Evolutionary conservation across 2,888 invertebrate species (phyloP).

Genomic region (Reticulitermes lucifugus): DNA sequence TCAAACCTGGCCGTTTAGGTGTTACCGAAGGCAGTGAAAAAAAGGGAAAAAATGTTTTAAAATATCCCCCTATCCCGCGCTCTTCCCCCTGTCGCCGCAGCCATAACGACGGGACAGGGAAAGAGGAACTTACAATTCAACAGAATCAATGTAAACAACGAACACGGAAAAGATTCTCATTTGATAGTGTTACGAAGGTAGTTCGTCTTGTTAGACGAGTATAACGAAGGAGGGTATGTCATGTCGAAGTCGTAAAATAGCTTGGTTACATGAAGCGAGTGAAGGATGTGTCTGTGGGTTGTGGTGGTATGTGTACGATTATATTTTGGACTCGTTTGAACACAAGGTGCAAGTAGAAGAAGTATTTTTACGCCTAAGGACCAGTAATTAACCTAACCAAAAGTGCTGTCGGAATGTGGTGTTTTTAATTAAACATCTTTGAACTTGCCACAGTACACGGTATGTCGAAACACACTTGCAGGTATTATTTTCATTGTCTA

Average conservation of each 20-base stretch:
- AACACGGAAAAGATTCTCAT: background rate
- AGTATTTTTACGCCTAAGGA: background rate
- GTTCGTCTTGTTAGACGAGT: background rate
- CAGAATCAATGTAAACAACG: background rate
- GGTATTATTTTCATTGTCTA: background rate
- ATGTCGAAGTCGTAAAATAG: background rate
- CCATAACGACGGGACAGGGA: background rate
- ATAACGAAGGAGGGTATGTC: background rate
- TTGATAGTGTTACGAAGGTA: background rate
- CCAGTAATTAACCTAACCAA: background rate
- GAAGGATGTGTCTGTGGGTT: background rate
- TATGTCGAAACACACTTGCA: background rate
- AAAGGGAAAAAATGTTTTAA: background rate
- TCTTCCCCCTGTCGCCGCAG: background rate
- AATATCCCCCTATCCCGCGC: background rate
- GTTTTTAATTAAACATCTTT: slow-evolving; percentile 15
- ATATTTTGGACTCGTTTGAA: background rate
- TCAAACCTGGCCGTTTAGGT: background rate
- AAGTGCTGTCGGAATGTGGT: slow-evolving; percentile 6
- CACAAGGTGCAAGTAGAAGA: background rate
- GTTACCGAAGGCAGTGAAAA: background rate
- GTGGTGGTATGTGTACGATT: background rate
- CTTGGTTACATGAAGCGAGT: background rate
- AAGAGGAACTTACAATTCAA: background rate
- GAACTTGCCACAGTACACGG: background rate